Evolutionary conservation across 2,113 vertebrate species (phyloP), one percentile per base, ranked within the genome.

Genomic region (Muntiacus muntjak): DNA sequence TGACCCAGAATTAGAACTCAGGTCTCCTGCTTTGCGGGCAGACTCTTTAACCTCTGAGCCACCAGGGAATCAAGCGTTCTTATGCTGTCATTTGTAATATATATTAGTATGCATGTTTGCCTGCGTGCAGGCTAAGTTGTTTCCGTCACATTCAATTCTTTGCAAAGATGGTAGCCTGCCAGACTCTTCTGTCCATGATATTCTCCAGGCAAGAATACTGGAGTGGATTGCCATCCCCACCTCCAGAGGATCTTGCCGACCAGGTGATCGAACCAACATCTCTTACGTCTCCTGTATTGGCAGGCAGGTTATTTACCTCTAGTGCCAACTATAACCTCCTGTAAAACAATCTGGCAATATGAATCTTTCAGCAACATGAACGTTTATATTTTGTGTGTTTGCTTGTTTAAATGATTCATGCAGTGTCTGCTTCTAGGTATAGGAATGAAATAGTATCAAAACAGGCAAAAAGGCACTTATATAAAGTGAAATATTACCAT

Each of bases 371-470:
- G 57, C 74, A 40, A 87, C 19, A 87, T 71, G 15, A 92, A 92
- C 3, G n/a, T 55, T 87, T 81, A 81, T 10, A 43, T 58, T 92
- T 54, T 43, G 52, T 71, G 19, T 71, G 19, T 78, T 30, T 43
- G 2, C 87, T 82, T 81, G 28, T 28, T 88, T 74, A 74, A 92
- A 87, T 92, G 57, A 91, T 64, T 87, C 54, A 92, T 6, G 8
- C 15, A 74, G 28, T 92, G 43, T 88, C 90, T 74, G n/a, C 52
- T 92, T 67, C 52, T 54, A 88, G 43, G 15, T 36, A 88, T 83
- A 92, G 74, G 15, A 83, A 60, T 83, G 60, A 71, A 92, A 74
- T n/a, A 83, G 30, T 33, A 83, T 50, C 67, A 64, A 52, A 23
- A 15, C 7, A 67, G 30, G 16, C 28, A 64, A 33, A 23, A 52